Evolutionary conservation across 2,888 invertebrate species (phyloP).

Genomic region (Anthrax anthrax): DNA sequence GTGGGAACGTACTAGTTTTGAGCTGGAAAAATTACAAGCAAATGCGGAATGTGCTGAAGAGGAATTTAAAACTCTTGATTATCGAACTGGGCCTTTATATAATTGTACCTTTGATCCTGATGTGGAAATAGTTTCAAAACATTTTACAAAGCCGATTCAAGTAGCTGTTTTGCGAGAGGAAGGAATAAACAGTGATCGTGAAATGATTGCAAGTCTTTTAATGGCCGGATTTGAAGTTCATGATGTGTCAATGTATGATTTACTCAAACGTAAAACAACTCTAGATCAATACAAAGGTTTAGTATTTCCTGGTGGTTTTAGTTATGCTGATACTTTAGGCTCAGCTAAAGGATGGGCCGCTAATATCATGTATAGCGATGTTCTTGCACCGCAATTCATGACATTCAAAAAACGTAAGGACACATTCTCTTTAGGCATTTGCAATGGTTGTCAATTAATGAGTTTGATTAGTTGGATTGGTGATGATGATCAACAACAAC

Average conservation of each 20-base stretch:
- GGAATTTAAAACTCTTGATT: conserved; percentile 57
- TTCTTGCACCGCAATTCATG: conserved; percentile 60
- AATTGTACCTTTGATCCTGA: conserved; percentile 56
- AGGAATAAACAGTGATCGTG: conserved; percentile 86
- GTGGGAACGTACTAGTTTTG: conserved; percentile 95
- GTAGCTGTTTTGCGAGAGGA: conserved; percentile 94
- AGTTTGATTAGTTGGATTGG: conserved; percentile 84
- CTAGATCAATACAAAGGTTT: conserved; percentile 75
- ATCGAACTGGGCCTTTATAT: conserved; percentile 58
- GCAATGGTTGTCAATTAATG: conserved; percentile 97
- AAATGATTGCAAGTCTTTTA: conserved; percentile 85
- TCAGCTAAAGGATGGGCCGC: conserved; percentile 98
- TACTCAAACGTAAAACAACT: conserved; percentile 52
- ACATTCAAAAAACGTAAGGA: conserved; percentile 59
- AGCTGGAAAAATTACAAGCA: conserved; percentile 72
- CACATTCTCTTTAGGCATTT: conserved; percentile 94
- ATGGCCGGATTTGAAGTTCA: conserved; percentile 83
- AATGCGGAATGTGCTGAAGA: conserved; percentile 62
- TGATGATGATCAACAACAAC: conserved; percentile 22
- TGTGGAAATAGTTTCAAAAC: conserved; percentile 31
- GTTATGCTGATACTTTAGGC: conserved; percentile 92
- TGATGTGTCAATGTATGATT: conserved; percentile 90
- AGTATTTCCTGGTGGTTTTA: conserved; percentile 94
- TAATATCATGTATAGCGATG: conserved; percentile 66
- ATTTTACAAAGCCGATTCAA: conserved; percentile 35